A percentile compares a stretch with the other conserved stretches of the same genome.
Conservation (phyloP, 2,888 invertebrate genomes). For the Malacosoma neustria region DNA sequence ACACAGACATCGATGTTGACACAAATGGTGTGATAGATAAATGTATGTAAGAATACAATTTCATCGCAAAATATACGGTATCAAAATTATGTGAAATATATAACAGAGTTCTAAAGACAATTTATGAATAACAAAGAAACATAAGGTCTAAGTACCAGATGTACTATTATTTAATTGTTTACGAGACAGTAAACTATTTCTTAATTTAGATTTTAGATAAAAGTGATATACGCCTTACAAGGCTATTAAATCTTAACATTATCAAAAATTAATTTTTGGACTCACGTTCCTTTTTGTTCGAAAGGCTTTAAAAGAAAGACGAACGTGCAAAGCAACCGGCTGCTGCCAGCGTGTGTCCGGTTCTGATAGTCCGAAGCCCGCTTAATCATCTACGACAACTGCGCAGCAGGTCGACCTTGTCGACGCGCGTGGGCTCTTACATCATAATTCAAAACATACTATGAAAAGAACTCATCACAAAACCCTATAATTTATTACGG, state of each 20-base stretch:
- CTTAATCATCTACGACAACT: slow-evolving; percentile 68
- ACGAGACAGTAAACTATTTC: too few species aligned
- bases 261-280: neutral
- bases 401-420: slow-evolving; percentile 63
- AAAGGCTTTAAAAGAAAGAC: slow-evolving; percentile 29
- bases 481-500: slow-evolving; percentile 23
- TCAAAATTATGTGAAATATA: slow-evolving; percentile 27
- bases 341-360: slow-evolving; percentile 53
- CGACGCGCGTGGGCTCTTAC: slow-evolving; percentile 51
- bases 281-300: slow-evolving; percentile 11
- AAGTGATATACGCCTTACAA: too few species aligned
- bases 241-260: too few species aligned
- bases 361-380: slow-evolving; percentile 47
- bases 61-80: slow-evolving; percentile 11
- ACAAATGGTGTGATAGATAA: slow-evolving; percentile 20
- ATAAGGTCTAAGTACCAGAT: too few species aligned
- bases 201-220: too few species aligned
- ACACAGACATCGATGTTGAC: slow-evolving; percentile 21
- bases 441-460: slow-evolving; percentile 48
- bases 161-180: too few species aligned
- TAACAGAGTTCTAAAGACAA: slow-evolving; percentile 13
- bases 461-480: slow-evolving; percentile 43
- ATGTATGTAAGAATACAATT: slow-evolving; percentile 14
- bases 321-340: slow-evolving; percentile 33
- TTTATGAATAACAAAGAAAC: too few species aligned